These are phyloP conservation scores for Buphagus erythrorhynchus DNA, from an alignment of 2,797 vertebrate species.

Conservation along the genomic window DNA sequence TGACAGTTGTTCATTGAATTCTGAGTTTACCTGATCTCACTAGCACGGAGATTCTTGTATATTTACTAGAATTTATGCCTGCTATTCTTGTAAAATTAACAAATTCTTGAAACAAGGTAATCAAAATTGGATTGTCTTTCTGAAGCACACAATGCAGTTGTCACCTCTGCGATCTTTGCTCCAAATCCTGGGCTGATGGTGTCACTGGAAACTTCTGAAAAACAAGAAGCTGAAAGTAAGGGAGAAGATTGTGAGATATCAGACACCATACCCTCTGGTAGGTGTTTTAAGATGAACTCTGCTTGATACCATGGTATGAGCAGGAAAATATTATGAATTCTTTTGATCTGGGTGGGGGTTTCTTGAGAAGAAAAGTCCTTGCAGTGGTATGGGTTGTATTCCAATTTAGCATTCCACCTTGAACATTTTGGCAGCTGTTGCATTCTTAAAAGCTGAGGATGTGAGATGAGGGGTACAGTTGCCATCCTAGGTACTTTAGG, in stretches of 20 bases:
- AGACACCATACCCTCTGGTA: slow-evolving; percentile 93
- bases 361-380: neutral
- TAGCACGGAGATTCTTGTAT: neutral
- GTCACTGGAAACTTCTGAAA: slow-evolving; percentile 87
- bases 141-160: slow-evolving; percentile 96
- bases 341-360: rapidly evolving
- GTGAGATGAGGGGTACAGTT: neutral
- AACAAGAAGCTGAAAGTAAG: slow-evolving; percentile 86
- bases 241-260: slow-evolving; percentile 83
- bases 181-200: slow-evolving; percentile 94
- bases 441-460: neutral
- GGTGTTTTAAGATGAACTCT: slow-evolving; percentile 5
- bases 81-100: neutral
- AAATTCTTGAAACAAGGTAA: slow-evolving; percentile 7
- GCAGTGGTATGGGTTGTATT: neutral
- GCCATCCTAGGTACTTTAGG: neutral
- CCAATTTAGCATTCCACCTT: neutral
- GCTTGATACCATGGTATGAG: neutral
- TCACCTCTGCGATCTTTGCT: slow-evolving; percentile 96
- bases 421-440: neutral
- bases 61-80: neutral
- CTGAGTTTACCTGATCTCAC: neutral
- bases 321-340: neutral
- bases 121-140: neutral
- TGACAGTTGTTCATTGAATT: neutral